Evolutionary conservation across 2,888 invertebrate species (phyloP).

Genomic region (Drosophila meridiana): DNA sequence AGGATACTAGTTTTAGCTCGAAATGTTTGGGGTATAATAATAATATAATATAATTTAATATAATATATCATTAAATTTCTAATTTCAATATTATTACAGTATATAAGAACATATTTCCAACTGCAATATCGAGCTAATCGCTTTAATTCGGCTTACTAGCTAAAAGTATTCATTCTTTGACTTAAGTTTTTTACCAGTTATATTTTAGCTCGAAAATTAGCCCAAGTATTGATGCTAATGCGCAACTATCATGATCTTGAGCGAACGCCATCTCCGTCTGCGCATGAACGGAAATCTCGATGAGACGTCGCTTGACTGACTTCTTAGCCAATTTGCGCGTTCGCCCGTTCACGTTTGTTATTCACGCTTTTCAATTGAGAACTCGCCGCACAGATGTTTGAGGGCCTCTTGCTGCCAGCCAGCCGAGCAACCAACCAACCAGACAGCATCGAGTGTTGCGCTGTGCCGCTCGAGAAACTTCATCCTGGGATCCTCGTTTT

Average conservation of each 20-base stretch:
- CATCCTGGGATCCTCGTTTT: constrained; percentile 70
- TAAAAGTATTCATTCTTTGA: no score
- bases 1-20: no score
- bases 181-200: no score
- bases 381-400: constrained; percentile 71
- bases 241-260: not conserved
- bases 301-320: constrained; percentile 54
- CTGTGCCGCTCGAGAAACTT: constrained; percentile 10
- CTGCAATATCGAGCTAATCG: no score
- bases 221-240: not conserved
- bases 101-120: no score
- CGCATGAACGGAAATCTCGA: constrained; percentile 38
- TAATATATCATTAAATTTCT: no score
- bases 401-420: not conserved
- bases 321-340: constrained; percentile 75
- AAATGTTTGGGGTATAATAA: no score
- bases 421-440: not conserved
- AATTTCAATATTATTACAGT: no score
- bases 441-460: constrained; percentile 4
- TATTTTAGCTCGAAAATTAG: not conserved
- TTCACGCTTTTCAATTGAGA: constrained; percentile 79
- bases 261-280: not conserved
- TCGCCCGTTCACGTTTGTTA: constrained; percentile 75
- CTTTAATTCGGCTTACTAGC: no score
- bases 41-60: no score